Conservation (phyloP, 64 coral and sea anemone species). For the Dendrophyllia cribrosa region DNA sequence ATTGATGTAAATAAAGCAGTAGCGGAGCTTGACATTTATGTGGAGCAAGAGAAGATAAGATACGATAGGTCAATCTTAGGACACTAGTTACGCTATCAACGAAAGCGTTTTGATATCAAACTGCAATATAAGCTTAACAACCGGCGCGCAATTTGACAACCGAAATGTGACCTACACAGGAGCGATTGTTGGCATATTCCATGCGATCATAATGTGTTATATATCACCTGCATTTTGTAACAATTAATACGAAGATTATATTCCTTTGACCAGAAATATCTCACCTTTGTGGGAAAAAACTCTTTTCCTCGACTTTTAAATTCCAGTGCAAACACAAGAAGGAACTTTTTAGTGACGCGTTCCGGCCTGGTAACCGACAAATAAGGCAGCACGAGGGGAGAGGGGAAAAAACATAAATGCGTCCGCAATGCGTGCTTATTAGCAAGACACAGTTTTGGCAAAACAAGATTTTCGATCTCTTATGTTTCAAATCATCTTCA, state of each 20-base stretch:
- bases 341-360: not conserved
- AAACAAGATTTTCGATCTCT: too few species aligned
- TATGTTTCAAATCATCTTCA: too few species aligned
- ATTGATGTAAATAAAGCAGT: not conserved
- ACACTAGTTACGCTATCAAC: too few species aligned
- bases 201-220: not conserved
- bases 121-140: too few species aligned
- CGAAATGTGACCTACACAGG: too few species aligned
- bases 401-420: not conserved
- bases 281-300: not conserved
- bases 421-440: slow-evolving; percentile 11
- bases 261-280: not conserved
- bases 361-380: too few species aligned
- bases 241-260: not conserved
- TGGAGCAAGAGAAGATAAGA: not conserved
- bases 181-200: not conserved
- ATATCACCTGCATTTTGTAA: not conserved
- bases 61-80: not conserved
- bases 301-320: not conserved
- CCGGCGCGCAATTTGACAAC: too few species aligned
- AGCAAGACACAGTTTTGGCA: too few species aligned
- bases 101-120: too few species aligned
- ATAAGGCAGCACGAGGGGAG: too few species aligned
- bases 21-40: not conserved
- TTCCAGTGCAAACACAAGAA: not conserved